A percentile compares a stretch with the other conserved stretches of the same genome.
These are phyloP conservation scores for Meliscaeva auricollis DNA, from an alignment of 2,888 invertebrate genomes.

Conservation along the genomic window DNA sequence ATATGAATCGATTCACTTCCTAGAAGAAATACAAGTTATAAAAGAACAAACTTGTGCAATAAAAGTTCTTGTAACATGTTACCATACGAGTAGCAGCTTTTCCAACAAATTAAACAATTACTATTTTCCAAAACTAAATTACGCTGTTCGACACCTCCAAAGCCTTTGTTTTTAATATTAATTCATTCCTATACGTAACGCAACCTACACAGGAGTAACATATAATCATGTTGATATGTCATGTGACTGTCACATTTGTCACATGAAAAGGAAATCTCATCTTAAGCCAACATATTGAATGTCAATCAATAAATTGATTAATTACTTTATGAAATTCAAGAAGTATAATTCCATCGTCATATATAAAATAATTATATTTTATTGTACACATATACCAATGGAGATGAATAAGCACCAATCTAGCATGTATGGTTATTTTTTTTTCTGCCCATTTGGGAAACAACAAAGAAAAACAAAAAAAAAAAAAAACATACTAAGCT, in stretches of 20 bases:
- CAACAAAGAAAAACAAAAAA: background rate
- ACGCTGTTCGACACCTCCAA: background rate
- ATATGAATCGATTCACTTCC: too few species aligned
- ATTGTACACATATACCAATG: background rate
- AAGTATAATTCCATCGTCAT: constrained; percentile 18
- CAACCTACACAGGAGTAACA: too few species aligned
- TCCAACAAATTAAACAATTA: background rate
- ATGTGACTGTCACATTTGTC: constrained; percentile 13
- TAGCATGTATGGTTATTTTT: constrained; percentile 6
- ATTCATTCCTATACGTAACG: background rate
- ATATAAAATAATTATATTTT: constrained; percentile 2
- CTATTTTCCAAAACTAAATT: background rate
- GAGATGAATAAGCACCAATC: constrained; percentile 35
- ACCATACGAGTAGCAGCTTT: background rate
- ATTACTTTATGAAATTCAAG: constrained; percentile 46
- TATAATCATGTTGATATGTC: constrained; percentile 26
- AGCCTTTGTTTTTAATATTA: background rate
- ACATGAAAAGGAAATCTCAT: constrained; percentile 22
- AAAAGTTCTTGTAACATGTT: background rate
- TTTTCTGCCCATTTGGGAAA: background rate
- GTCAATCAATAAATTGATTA: constrained; percentile 67
- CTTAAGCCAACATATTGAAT: constrained; percentile 44
- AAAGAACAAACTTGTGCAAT: too few species aligned
- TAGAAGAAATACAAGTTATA: too few species aligned
- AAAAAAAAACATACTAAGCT: constrained; percentile 15